Conservation (phyloP, 2,113 vertebrate species). For the Sturnus vulgaris region DNA sequence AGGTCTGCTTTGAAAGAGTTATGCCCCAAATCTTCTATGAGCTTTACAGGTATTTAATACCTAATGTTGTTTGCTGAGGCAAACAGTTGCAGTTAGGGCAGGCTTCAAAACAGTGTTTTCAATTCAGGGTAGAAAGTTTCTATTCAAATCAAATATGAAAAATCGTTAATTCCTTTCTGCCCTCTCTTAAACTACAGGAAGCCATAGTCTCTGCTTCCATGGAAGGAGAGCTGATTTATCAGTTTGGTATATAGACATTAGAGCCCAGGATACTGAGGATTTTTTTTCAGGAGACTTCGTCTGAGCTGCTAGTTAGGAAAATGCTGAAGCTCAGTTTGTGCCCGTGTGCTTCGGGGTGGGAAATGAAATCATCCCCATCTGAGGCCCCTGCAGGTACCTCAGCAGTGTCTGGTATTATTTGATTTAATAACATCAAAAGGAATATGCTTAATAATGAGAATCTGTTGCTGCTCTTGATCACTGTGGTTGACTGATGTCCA, state of each 20-base stretch:
- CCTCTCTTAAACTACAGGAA: not conserved
- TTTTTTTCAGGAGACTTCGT: not conserved
- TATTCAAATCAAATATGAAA: not conserved
- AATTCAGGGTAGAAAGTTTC: not conserved
- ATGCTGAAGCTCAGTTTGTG: not conserved
- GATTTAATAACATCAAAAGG: not conserved
- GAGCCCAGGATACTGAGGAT: not conserved
- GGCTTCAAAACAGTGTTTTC: not conserved
- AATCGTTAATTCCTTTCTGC: not conserved
- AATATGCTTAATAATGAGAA: not conserved
- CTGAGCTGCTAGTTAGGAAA: not conserved
- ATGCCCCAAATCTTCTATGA: not conserved
- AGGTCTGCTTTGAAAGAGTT: not conserved
- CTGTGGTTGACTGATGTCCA: not conserved
- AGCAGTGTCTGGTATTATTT: not conserved
- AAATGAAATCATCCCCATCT: not conserved
- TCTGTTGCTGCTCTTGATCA: not conserved
- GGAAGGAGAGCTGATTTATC: not conserved
- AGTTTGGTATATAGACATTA: not conserved
- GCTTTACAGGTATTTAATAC: not conserved
- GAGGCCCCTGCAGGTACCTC: not conserved
- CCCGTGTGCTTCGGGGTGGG: not conserved
- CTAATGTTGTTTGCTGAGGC: not conserved
- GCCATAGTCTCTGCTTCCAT: not conserved
- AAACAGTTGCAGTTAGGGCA: not conserved